Evolutionary conservation across 2,797 vertebrate genomes (phyloP), one percentile per base, ranked within the genome.

Genomic region (Paratrypauchen microcephalus): DNA sequence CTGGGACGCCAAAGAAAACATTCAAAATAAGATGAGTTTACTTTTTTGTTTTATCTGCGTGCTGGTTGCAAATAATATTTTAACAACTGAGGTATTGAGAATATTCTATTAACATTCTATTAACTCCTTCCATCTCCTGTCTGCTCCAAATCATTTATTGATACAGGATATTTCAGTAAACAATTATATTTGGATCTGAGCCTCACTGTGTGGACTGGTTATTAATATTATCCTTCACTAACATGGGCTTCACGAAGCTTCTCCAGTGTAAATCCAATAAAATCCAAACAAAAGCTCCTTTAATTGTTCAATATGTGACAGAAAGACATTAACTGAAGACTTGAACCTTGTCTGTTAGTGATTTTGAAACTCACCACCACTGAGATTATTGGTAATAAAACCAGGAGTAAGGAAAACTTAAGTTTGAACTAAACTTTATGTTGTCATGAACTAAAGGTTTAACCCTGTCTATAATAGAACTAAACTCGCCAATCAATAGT

Each of bases 221-320:
- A 36, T 60, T 60, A 60, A 60, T 36, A 52, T 36, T 21, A 56
- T 54, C n/a, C 36, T 62, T 65, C 5, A 1, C 1, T n/a, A n/a
- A n/a, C n/a, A n/a, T n/a, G n/a, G n/a, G n/a, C 9, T 36, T 21
- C 58, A 21, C 19, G 6, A 68, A 70, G 57, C 32, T 41, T 68
- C n/a, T 60, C 41, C 18, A 39, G 47, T 76, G 23, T 32, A 61
- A 80, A 76, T 41, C 60, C 19, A 67, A 24, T 61, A 36, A 71
- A 16, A 61, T 15, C 24, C 4, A 70, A 71, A 71, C 0, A 39
- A 19, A 6, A 52, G 28, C 9, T 30, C 9, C 41, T 76, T 75
- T 66, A 70, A 70, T 66, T 71, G 61, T 64, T 16, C 7, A 71
- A 48, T 3, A 0, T 66, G 65, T 80, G 64, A 66, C 24, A 73